Evolutionary conservation across 2,888 invertebrate genomes (phyloP).

Genomic region (Idaea straminata): DNA sequence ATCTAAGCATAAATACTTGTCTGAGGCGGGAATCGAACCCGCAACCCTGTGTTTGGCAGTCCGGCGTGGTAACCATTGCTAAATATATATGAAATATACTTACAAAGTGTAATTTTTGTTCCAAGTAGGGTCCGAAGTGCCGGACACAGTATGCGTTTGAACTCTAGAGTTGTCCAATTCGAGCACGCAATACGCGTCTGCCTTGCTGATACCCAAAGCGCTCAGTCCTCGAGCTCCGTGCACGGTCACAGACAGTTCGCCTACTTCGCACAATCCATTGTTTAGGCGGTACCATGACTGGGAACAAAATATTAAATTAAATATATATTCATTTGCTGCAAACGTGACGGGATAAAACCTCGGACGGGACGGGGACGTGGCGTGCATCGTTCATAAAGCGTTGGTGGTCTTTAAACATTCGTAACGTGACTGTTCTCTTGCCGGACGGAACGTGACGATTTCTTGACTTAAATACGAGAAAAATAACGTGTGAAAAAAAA

Average conservation of each 20-base stretch:
- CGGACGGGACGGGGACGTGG: not conserved
- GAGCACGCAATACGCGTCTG: constrained; percentile 66
- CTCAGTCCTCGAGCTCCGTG: constrained; percentile 61
- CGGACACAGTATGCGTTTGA: constrained; percentile 63
- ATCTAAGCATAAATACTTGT: no score
- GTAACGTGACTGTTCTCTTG: no score
- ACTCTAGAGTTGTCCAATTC: constrained; percentile 69
- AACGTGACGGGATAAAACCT: not conserved
- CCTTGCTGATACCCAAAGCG: constrained; percentile 55
- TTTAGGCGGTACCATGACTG: constrained; percentile 68
- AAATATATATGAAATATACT: constrained; percentile 46
- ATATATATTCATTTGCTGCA: not conserved
- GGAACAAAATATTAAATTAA: constrained; percentile 14
- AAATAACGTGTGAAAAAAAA: no score
- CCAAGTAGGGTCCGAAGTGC: constrained; percentile 64
- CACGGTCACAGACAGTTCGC: constrained; percentile 63
- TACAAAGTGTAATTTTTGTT: constrained; percentile 68
- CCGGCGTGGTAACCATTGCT: no score
- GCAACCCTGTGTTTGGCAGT: no score
- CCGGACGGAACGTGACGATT: no score
- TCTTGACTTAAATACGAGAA: no score
- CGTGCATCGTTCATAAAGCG: no score
- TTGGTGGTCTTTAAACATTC: no score
- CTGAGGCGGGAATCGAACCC: no score
- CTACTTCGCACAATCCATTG: constrained; percentile 61